These are phyloP conservation scores for Arenicola marina DNA, from an alignment of 2,888 invertebrate genomes.

Conservation along the genomic window DNA sequence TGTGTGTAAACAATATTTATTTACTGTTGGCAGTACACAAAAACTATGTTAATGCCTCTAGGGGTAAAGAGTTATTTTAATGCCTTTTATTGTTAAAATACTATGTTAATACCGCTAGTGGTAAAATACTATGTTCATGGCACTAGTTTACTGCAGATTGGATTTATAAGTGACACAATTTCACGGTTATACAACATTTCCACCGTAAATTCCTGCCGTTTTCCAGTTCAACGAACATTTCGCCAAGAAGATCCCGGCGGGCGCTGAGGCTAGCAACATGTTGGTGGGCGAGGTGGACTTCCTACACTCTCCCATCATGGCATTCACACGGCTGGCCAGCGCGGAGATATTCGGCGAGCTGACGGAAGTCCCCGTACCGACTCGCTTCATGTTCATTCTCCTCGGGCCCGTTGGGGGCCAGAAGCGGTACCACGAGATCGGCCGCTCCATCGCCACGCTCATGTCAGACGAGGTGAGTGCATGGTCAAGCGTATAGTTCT, in stretches of 20 bases:
- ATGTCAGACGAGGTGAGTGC: constrained; percentile 93
- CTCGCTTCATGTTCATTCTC: constrained; percentile 71
- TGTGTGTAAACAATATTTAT: no score
- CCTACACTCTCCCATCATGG: constrained; percentile 87
- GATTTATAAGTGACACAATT: no score
- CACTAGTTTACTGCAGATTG: no score
- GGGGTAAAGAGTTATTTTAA: no score
- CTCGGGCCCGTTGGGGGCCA: constrained; percentile 43
- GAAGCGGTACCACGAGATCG: constrained; percentile 83
- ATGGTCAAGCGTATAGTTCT: no score
- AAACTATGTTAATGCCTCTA: no score
- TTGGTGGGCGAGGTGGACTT: constrained; percentile 97
- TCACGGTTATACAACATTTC: no score
- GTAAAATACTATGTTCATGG: no score
- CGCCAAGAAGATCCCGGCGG: constrained; percentile 86
- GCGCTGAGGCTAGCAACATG: constrained; percentile 96
- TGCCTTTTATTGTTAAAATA: no score
- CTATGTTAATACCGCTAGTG: no score
- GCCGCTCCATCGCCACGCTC: constrained; percentile 94
- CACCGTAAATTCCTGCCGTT: no score
- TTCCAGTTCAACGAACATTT: constrained; percentile 42
- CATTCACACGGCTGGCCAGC: constrained; percentile 87
- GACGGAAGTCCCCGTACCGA: constrained; percentile 88
- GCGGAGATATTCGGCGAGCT: constrained; percentile 90
- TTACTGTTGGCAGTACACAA: no score